phyloP scores from a whole-genome alignment of 2,888 invertebrate genomes.

The Gryllus longicercus region DNA sequence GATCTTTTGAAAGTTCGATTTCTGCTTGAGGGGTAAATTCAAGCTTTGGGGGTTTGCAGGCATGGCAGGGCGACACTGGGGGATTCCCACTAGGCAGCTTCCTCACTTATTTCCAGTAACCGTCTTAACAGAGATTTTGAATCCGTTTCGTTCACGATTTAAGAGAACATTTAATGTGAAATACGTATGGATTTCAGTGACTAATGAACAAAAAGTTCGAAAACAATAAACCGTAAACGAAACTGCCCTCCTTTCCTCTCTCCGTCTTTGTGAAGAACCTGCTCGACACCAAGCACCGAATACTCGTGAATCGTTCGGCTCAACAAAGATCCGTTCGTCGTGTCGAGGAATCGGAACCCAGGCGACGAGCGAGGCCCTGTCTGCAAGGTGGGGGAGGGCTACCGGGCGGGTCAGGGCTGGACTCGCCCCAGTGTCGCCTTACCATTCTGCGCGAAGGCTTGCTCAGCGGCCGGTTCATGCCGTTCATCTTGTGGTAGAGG shows the following conservation, averaged over 20 bases:
- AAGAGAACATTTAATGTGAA: too few species aligned
- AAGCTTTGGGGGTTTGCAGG: slow-evolving; percentile 11
- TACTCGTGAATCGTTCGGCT: not conserved
- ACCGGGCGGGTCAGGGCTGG: not conserved
- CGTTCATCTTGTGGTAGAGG: slow-evolving; percentile 96
- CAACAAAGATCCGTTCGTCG: not conserved
- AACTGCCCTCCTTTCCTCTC: not conserved
- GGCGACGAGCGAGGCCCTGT: not conserved
- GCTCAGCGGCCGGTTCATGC: slow-evolving; percentile 86
- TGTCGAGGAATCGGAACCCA: not conserved
- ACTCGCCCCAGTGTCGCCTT: slow-evolving; percentile 48
- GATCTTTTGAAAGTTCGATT: not conserved
- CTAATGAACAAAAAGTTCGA: too few species aligned
- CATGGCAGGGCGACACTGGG: slow-evolving; percentile 32
- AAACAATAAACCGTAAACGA: too few species aligned
- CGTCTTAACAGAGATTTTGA: too few species aligned
- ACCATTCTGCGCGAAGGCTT: slow-evolving; percentile 91
- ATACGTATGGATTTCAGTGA: too few species aligned
- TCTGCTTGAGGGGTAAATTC: not conserved
- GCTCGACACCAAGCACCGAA: too few species aligned
- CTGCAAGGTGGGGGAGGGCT: not conserved
- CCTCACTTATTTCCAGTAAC: slow-evolving; percentile 23
- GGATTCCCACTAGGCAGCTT: slow-evolving; percentile 34
- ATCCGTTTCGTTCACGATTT: too few species aligned
- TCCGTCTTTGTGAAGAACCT: not conserved